Base-by-base conservation (phyloP, 2,888 invertebrate species). In the Cantharis lateralis region DNA sequence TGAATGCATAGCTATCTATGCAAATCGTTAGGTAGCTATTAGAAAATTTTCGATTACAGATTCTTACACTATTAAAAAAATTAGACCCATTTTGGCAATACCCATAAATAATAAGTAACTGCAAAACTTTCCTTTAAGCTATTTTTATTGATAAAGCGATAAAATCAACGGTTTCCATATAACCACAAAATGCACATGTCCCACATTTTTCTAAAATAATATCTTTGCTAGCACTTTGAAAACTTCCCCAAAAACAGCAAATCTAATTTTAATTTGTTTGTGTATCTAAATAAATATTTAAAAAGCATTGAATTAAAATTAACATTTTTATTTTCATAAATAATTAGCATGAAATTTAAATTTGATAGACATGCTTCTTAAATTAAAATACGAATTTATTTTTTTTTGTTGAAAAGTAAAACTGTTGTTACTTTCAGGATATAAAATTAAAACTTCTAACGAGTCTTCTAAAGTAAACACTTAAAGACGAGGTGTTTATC, bases 291-390 rank as follows among this genome's bases (percentile, higher is more conserved):
- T 24, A 24, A 24, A 9, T 24, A 24, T 24, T 24, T 24, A 24
- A 24, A 24, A 32, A 13, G 32, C 13, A 32, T 11, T 13, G 32
- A 3, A 32, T 32, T 13, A 32, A 3, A 13, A 32, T 32, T 32
- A 32, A 3, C 11, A 32, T 32, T n/a, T n/a, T 48, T 13, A n/a
- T 32, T n/a, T 32, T 32, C 5, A n/a, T 0, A 66, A 7, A 20
- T 66, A 66, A 66, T 66, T 66, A 66, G 64, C 64, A 66, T 66
- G 64, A 66, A 66, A 66, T 66, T 66, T 18, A 66, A 66, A 66
- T 20, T 20, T 20, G n/a, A n/a, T 66, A 66, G 64, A 66, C 64
- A 66, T 66, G 64, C 64, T 66, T 66, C n/a, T 48, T 48, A 48
- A n/a, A 28, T 28, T 28, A 10, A 15, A 24, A 66, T 18, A 66